These are phyloP conservation scores for Clunio marinus DNA, from an alignment of 2,888 invertebrate genomes.

Conservation along the genomic window DNA sequence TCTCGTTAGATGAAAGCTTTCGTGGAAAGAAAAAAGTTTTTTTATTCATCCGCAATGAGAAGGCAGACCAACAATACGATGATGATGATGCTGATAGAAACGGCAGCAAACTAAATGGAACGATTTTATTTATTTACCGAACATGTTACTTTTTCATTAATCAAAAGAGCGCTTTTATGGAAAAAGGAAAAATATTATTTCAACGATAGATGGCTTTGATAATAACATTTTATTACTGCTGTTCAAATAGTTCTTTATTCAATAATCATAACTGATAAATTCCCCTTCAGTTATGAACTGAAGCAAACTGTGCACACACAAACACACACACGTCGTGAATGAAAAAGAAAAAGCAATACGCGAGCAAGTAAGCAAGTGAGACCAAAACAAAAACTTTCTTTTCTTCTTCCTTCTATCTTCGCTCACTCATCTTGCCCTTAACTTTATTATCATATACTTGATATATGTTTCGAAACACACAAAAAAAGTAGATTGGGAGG, in stretches of 20 bases:
- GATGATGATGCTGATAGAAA: background rate
- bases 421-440: background rate
- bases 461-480: too few species aligned
- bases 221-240: constrained; percentile 37
- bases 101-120: background rate
- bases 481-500: too few species aligned
- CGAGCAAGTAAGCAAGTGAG: too few species aligned
- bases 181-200: constrained; percentile 8
- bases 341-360: too few species aligned
- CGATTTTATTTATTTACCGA: background rate
- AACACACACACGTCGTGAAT: constrained; percentile 27
- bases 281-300: constrained; percentile 18
- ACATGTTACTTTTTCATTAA: constrained; percentile 10
- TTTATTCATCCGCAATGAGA: background rate
- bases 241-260: constrained; percentile 33
- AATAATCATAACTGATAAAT: constrained; percentile 34
- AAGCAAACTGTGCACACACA: background rate
- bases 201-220: constrained; percentile 18
- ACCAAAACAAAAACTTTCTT: constrained; percentile 9
- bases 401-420: background rate
- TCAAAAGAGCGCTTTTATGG: background rate
- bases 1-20: constrained; percentile 10
- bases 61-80: too few species aligned
- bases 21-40: too few species aligned
- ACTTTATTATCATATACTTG: background rate